Evolutionary conservation across 2,888 invertebrate species (phyloP), one percentile per base, ranked within the genome.

Genomic region (Calliopum simillimum): DNA sequence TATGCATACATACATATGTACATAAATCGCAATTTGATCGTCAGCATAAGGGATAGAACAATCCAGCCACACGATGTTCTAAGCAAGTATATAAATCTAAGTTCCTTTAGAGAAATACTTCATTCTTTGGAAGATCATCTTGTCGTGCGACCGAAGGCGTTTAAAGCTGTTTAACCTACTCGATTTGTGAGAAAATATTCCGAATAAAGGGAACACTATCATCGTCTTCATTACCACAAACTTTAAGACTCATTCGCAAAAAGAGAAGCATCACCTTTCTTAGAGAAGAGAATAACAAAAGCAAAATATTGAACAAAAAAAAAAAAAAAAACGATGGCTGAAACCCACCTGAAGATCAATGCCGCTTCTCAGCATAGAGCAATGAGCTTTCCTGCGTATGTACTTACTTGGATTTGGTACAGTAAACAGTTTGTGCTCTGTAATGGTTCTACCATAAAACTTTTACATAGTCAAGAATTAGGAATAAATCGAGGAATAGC

Each of bases 81-180:
- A 12, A 65, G 33, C 65, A 16, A 70, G 70, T 70, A 70, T 70
- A 70, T 67, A 70, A 70, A 67, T 67, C 62, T 70, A 61, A 66
- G 62, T 62, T 47, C 44, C 66, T 67, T 41, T 47, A 62, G 70
- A 55, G 46, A 33, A 66, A 67, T 70, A 62, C 67, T 56, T 70
- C 70, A 70, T 70, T 67, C 70, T 55, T 55, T 55, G 51, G n/a
- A 61, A 61, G 68, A 68, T 44, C 68, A 46, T 62, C 62, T 16
- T 33, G 49, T 67, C 49, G 67, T 58, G 67, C 67, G 58, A 67
- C 49, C 67, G 67, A 67, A 59, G 59, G 67, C 59, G 59, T 46
- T 58, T 59, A 59, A 59, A 49, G 58, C 59, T 67, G 49, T 58
- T 59, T 33, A 49, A 67, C 49, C 47, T 67, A 13, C 49, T 49